These are phyloP conservation scores for Chaetodon trifascialis DNA, from an alignment of 2,113 vertebrate species.

Conservation along the genomic window DNA sequence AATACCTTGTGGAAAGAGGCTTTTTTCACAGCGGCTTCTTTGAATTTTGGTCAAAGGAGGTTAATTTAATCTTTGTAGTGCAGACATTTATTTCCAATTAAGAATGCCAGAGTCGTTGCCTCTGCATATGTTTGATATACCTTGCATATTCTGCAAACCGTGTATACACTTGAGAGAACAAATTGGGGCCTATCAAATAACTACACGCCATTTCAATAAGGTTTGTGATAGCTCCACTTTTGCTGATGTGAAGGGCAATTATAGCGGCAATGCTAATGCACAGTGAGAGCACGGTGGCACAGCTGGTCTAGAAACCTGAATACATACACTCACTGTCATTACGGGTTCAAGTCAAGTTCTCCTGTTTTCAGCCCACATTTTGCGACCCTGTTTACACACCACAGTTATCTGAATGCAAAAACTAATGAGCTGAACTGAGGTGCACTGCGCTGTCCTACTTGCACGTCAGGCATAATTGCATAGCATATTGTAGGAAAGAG, in stretches of 20 bases:
- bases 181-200: slow-evolving; percentile 41
- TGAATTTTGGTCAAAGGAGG: slow-evolving; percentile 26
- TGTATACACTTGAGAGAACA: slow-evolving; percentile 40
- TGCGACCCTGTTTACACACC: slow-evolving; percentile 56
- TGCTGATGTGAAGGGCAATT: slow-evolving; percentile 44
- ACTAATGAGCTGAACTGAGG: slow-evolving; percentile 54
- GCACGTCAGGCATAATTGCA: slow-evolving; percentile 22
- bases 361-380: slow-evolving; percentile 41
- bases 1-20: slow-evolving; percentile 10
- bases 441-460: slow-evolving; percentile 29
- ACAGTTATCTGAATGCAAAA: slow-evolving; percentile 27
- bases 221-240: slow-evolving; percentile 34
- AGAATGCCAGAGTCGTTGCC: slow-evolving; percentile 5
- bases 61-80: slow-evolving; percentile 33
- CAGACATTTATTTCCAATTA: slow-evolving; percentile 42
- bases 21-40: slow-evolving; percentile 4
- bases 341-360: slow-evolving; percentile 40
- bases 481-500: slow-evolving; percentile 11
- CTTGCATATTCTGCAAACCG: slow-evolving; percentile 35
- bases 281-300: slow-evolving; percentile 12
- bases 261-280: slow-evolving; percentile 38
- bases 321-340: slow-evolving; percentile 25
- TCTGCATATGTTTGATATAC: slow-evolving; percentile 35
- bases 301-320: slow-evolving; percentile 33
- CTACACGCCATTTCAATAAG: slow-evolving; percentile 14